These are phyloP conservation scores for Oreochromis aureus DNA, from an alignment of 2,113 vertebrate species.

Conservation along the genomic window DNA sequence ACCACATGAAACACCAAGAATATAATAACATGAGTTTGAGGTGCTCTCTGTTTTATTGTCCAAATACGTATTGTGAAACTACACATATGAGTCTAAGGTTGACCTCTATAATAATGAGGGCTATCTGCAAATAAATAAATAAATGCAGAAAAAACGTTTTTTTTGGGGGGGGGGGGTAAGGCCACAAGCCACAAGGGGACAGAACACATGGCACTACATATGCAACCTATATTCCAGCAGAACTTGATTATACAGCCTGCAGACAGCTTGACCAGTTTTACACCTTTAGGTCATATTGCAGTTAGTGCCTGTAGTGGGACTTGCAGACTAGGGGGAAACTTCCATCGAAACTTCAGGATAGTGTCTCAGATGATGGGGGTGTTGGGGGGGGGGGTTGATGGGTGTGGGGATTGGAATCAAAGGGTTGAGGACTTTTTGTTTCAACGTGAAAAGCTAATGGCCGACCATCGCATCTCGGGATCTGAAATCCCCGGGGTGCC, in stretches of 20 bases:
- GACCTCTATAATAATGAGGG: not conserved
- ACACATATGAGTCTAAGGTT: not conserved
- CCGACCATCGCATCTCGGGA: slow-evolving; percentile 76
- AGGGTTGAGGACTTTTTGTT: slow-evolving; percentile 76
- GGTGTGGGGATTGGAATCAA: slow-evolving; percentile 69
- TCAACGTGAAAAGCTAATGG: slow-evolving; percentile 77
- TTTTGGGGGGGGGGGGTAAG: too few species aligned
- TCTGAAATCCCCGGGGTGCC: slow-evolving; percentile 73
- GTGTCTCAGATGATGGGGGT: slow-evolving; percentile 41
- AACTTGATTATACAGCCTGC: not conserved
- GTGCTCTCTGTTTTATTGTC: not conserved
- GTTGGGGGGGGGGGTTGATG: not conserved
- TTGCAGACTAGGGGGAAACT: not conserved
- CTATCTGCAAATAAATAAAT: not conserved
- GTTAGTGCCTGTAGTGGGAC: not conserved
- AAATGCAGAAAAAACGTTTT: too few species aligned
- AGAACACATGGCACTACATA: not conserved
- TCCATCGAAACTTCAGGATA: slow-evolving; percentile 48
- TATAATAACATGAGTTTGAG: not conserved
- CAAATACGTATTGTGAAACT: not conserved
- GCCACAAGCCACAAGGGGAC: not conserved
- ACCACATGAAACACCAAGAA: not conserved
- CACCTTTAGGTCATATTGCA: not conserved
- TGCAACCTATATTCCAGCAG: not conserved
- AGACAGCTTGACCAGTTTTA: slow-evolving; percentile 6